Evolutionary conservation across 2,888 invertebrate species (phyloP), one percentile per base, ranked within the genome.

Genomic region (Syritta pipiens): DNA sequence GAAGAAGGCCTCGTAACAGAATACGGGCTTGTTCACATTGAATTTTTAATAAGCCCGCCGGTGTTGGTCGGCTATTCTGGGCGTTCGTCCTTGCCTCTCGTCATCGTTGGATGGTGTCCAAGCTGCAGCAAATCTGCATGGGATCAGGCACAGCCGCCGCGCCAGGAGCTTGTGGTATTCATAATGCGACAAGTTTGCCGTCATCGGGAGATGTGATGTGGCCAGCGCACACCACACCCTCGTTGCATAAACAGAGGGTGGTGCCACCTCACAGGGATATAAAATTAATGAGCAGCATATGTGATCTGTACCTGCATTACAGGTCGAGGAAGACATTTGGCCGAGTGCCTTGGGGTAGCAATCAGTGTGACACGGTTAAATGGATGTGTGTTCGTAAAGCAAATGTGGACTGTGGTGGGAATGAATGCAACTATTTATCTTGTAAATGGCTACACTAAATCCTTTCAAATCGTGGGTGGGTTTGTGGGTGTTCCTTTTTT

Each of bases 11-110:
- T 24, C 26, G 20, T 10, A 32, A 22, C 26, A 57, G 53, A 68
- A 55, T 60, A 32, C 63, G 35, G 69, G 57, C 44, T 69, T 60
- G 42, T 48, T 40, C 53, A 49, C 55, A 49, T 79, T 74, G 67
- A 79, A 74, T 79, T 74, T 79, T 79, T 79, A 68, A 79, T 79
- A 79, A 79, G 79, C 62, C 55, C 62, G 46, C 6, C 49, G 62
- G 44, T 62, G 44, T 44, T 46, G 55, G 49, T 49, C 32, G 51
- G 35, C 49, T 28, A 10, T 49, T 20, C 48, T 42, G 12, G 20
- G 44, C 19, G 6, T 46, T 28, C 32, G 53, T 65, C 63, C 59
- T 77, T 59, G 48, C 51, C 12, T n/a, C n/a, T 53, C 19, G 35
- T 35, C 24, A 30, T 28, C 37, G 26, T 28, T 74, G 74, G 67